Percentiles rank a stretch among this genome's conserved stretches.
Conservation (phyloP, 2,888 invertebrate species). For the Drosophila rubida region DNA sequence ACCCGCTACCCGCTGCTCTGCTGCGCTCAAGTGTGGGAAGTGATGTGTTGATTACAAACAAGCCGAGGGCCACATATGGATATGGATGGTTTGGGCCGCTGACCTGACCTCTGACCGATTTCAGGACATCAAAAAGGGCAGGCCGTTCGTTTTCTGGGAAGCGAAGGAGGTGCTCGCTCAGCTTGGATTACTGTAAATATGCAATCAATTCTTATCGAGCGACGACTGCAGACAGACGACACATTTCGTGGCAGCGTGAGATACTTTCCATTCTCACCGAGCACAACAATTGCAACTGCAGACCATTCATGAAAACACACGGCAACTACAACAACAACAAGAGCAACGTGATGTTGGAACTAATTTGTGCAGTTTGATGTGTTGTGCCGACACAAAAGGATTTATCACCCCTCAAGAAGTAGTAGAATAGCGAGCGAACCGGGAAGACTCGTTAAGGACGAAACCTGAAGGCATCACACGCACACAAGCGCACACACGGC, state of each 20-base stretch:
- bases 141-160: constrained; percentile 46
- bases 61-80: constrained; percentile 17
- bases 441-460: constrained; percentile 13
- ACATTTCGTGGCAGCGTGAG: constrained; percentile 45
- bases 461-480: constrained; percentile 13
- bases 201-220: constrained; percentile 77
- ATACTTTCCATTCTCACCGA: constrained; percentile 54
- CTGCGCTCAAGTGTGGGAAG: constrained; percentile 75
- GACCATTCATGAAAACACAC: constrained; percentile 32
- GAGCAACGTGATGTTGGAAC: constrained; percentile 26
- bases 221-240: neutral
- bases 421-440: constrained; percentile 19
- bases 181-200: constrained; percentile 66
- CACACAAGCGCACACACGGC: neutral
- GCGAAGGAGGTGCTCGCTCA: constrained; percentile 9
- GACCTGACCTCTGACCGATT: constrained; percentile 32
- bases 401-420: constrained; percentile 51
- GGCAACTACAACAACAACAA: neutral
- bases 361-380: constrained; percentile 46
- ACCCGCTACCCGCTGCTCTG: neutral
- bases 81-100: neutral
- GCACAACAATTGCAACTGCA: constrained; percentile 40
- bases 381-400: constrained; percentile 41
- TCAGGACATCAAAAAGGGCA: constrained; percentile 48
- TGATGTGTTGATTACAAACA: constrained; percentile 77